Percentiles rank a stretch among this genome's conserved stretches.
Evolutionary conservation across 2,113 vertebrate genomes (phyloP).

Genomic region (Stercorarius parasiticus): DNA sequence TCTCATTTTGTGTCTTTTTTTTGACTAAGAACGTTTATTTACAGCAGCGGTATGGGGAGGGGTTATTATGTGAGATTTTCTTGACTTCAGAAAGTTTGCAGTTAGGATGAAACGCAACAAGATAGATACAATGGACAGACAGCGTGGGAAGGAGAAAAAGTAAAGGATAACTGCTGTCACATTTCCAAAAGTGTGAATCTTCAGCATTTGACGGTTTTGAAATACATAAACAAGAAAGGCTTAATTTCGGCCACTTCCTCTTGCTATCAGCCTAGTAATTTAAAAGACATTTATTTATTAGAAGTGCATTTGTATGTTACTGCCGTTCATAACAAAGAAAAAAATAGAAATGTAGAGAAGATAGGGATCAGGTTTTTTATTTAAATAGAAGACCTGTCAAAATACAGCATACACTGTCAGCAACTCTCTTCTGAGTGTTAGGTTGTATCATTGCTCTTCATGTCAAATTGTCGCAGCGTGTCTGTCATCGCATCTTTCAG

Average conservation of each 20-base stretch:
- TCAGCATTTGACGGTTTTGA: neutral
- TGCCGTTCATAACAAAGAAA: neutral
- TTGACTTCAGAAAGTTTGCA: neutral
- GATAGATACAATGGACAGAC: neutral
- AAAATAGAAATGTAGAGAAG: neutral
- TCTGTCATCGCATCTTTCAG: neutral
- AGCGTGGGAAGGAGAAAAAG: neutral
- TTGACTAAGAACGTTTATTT: neutral
- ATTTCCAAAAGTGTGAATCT: neutral
- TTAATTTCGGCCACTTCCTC: neutral
- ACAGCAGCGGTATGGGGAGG: neutral
- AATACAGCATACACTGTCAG: neutral
- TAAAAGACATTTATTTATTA: neutral
- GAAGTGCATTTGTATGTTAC: neutral
- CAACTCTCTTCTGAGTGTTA: neutral
- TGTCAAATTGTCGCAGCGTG: neutral
- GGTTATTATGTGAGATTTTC: neutral
- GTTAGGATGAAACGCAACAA: neutral
- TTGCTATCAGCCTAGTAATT: neutral
- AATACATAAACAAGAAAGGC: neutral
- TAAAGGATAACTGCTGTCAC: neutral
- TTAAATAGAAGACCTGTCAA: slow-evolving; percentile 14
- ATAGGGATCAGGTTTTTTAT: neutral
- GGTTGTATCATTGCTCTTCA: neutral
- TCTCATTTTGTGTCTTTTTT: neutral